Percentiles rank a stretch among this genome's conserved stretches.
These are phyloP conservation scores for Morphnarchus princeps DNA, from an alignment of 2,113 vertebrate species.

Conservation along the genomic window DNA sequence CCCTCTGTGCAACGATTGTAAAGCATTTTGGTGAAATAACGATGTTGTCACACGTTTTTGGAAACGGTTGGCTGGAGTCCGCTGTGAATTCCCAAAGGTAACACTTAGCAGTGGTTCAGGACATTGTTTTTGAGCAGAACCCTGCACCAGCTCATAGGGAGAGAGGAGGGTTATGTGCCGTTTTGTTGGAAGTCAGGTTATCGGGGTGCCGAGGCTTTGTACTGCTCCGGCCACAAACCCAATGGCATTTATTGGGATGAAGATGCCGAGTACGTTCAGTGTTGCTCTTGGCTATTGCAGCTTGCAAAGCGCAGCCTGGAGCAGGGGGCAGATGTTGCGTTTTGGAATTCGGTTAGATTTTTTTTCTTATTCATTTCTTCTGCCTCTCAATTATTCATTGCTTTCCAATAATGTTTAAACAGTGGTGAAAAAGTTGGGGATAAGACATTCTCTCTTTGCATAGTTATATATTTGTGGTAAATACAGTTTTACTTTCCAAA, in stretches of 20 bases:
- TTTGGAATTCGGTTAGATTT: neutral
- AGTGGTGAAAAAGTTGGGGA: neutral
- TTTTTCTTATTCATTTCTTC: neutral
- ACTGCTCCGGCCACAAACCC: fast-evolving
- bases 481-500: neutral
- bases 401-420: neutral
- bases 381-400: neutral
- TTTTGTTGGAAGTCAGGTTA: neutral
- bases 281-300: neutral
- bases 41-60: neutral
- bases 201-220: neutral
- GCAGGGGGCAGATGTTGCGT: neutral
- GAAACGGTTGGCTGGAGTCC: neutral
- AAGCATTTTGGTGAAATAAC: neutral
- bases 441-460: neutral
- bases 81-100: neutral
- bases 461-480: neutral
- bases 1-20: fast-evolving
- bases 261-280: fast-evolving
- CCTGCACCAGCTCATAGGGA: neutral
- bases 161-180: neutral
- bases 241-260: fast-evolving
- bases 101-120: neutral
- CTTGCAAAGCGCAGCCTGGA: neutral
- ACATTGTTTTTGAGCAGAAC: neutral